Conservation (phyloP, 2,888 invertebrate species). For the Stenoptilia bipunctidactyla region DNA sequence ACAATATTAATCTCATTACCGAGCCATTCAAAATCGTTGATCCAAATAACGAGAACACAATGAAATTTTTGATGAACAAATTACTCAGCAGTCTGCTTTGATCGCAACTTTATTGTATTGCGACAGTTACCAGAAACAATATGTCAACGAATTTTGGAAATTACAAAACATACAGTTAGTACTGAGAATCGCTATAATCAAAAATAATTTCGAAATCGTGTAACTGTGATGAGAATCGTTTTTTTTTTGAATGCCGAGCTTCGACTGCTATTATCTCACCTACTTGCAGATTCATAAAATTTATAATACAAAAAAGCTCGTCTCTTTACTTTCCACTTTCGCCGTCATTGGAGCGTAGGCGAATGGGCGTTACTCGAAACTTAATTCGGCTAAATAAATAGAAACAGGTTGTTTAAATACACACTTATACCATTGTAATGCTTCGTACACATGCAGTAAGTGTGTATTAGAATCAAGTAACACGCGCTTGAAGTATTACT, state of each 20-base stretch:
- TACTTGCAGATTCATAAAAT: slow-evolving; percentile 19
- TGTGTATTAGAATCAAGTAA: no score
- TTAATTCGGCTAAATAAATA: slow-evolving; percentile 44
- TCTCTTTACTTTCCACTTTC: slow-evolving; percentile 29
- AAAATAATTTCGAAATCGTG: slow-evolving; percentile 27
- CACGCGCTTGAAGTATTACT: no score
- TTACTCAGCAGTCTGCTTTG: no score
- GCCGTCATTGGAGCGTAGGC: slow-evolving; percentile 27
- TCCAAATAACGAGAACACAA: no score
- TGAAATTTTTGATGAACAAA: no score
- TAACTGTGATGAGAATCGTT: slow-evolving; percentile 23
- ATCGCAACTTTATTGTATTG: no score
- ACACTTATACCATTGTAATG: background rate
- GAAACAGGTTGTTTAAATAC: slow-evolving; percentile 52
- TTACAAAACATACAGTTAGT: background rate
- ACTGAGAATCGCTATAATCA: slow-evolving; percentile 22
- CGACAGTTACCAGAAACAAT: no score
- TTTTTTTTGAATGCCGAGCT: no score
- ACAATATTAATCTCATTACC: slow-evolving; percentile 4
- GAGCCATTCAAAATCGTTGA: background rate
- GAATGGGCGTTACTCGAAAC: slow-evolving; percentile 34
- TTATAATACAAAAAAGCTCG: slow-evolving; percentile 30
- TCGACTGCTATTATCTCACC: no score
- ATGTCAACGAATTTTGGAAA: background rate
- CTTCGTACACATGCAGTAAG: no score